These are phyloP conservation scores for Aegotheles bennettii DNA, from an alignment of 2,113 vertebrate species.

Conservation along the genomic window DNA sequence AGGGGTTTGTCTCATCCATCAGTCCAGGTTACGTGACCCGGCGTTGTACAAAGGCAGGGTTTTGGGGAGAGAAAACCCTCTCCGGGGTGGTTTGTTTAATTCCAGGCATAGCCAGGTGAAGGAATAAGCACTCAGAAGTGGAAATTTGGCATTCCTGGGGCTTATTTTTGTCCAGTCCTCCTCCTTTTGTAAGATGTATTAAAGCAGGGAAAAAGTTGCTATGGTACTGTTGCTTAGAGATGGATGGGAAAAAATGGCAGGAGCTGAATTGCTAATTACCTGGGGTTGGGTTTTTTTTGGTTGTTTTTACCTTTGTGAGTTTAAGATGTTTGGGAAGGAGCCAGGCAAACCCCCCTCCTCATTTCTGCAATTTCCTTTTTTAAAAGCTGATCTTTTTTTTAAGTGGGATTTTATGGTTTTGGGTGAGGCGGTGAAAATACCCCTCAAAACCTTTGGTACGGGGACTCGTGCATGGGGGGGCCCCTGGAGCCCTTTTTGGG, in stretches of 20 bases:
- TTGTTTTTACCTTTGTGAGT: not conserved
- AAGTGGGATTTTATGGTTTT: not conserved
- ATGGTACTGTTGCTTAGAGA: conserved; percentile 77
- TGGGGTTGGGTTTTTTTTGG: not conserved
- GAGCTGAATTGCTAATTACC: conserved; percentile 24
- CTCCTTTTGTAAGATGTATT: not conserved
- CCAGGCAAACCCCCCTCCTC: not conserved
- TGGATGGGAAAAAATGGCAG: conserved; percentile 51
- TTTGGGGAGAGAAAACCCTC: fast-evolving
- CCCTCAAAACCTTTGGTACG: not conserved
- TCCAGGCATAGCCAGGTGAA: not conserved
- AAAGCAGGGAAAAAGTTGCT: conserved; percentile 66
- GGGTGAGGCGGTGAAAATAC: not conserved
- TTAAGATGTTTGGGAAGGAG: not conserved
- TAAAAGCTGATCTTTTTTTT: not conserved
- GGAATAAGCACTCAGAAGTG: not conserved
- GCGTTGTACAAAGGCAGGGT: not conserved
- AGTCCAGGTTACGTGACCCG: fast-evolving
- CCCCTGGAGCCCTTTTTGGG: not conserved
- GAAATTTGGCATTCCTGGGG: not conserved
- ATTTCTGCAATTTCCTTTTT: not conserved
- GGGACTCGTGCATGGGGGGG: not conserved
- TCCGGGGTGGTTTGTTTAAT: not conserved
- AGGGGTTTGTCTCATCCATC: not conserved
- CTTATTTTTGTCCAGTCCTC: not conserved